Evolutionary conservation across 2,113 vertebrate genomes (phyloP), one percentile per base, ranked within the genome.

Genomic region (Aspiorhynchus laticeps): DNA sequence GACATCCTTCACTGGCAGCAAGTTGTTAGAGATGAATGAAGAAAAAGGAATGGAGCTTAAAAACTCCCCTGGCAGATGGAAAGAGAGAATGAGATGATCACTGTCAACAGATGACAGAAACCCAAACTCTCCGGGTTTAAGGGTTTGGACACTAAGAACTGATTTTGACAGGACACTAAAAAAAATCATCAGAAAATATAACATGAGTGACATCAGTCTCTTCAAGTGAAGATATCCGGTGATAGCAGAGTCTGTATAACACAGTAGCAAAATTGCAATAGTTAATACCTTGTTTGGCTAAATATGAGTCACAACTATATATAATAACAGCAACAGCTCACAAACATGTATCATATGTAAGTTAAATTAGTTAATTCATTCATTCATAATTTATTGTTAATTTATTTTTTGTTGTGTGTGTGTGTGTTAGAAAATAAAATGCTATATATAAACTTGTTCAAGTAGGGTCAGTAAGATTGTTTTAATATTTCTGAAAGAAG

Each of bases 11-110:
- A 83, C 69, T 83, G 84, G 85, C 75, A 86, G 80, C 33, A 76
- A 88, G 83, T 90, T 88, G 65, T 26, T 10, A 51, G 15, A 46
- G 65, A 84, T 56, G 43, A 31, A 76, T 77, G 41, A 46, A 26
- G 17, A n/a, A 71, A 59, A 89, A 75, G 80, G 77, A 86, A 88
- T 75, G 51, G 77, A 61, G 59, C 59, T 75, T 59, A 61, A 65
- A 87, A 89, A 85, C 75, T 75, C 84, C 48, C 38, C 51, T 87
- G 48, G 28, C 28, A 36, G 73, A 71, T 78, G 59, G 48, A 87
- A 85, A 75, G 77, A 53, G 61, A 71, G 83, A 85, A 80, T 89
- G 82, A 89, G 65, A 83, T 15, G 53, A 86, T 88, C 65, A 80
- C 61, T 87, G 77, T 87, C 88, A 85, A 59, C 79, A 71, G 75